A percentile compares a stretch with the other conserved stretches of the same genome.
Conservation (phyloP, 2,888 invertebrate species). For the Eupithecia vulgata region DNA sequence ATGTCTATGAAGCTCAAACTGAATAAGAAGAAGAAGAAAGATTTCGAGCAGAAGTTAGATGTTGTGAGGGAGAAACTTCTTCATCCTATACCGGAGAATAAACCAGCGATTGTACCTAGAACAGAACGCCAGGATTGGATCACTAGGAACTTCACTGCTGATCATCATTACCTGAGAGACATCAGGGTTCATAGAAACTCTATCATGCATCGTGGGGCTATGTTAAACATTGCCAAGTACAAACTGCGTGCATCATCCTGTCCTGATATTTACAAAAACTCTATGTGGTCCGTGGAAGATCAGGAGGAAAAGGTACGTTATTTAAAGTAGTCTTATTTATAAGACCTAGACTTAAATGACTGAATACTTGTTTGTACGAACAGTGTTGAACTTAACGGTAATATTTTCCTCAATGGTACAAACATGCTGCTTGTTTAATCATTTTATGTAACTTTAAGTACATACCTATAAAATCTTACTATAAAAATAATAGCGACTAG, state of each 20-base stretch:
- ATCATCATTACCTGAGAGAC: conserved; percentile 88
- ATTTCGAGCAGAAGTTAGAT: conserved; percentile 74
- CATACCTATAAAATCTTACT: neutral
- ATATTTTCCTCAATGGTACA: neutral
- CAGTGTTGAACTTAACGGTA: neutral
- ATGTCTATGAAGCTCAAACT: conserved; percentile 86
- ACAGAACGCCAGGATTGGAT: conserved; percentile 71
- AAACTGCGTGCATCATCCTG: conserved; percentile 94
- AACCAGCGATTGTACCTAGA: conserved; percentile 63
- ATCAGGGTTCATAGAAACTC: conserved; percentile 91
- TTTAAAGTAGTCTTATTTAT: neutral
- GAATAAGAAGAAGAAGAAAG: conserved; percentile 68
- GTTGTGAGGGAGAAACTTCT: conserved; percentile 70
- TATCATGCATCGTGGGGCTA: conserved; percentile 93
- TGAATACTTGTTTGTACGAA: neutral
- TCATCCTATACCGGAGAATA: conserved; percentile 77
- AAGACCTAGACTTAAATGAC: neutral
- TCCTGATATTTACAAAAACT: conserved; percentile 94
- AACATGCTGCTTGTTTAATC: neutral
- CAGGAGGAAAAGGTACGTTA: conserved; percentile 84
- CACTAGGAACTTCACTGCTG: conserved; percentile 79
- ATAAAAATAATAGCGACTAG: neutral
- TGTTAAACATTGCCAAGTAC: conserved; percentile 93
- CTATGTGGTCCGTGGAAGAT: conserved; percentile 91
- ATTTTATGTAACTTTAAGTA: neutral